A percentile compares a stretch with the other conserved stretches of the same genome.
These are phyloP conservation scores for Aptenodytes patagonicus DNA, from an alignment of 2,113 vertebrate species.

Conservation along the genomic window DNA sequence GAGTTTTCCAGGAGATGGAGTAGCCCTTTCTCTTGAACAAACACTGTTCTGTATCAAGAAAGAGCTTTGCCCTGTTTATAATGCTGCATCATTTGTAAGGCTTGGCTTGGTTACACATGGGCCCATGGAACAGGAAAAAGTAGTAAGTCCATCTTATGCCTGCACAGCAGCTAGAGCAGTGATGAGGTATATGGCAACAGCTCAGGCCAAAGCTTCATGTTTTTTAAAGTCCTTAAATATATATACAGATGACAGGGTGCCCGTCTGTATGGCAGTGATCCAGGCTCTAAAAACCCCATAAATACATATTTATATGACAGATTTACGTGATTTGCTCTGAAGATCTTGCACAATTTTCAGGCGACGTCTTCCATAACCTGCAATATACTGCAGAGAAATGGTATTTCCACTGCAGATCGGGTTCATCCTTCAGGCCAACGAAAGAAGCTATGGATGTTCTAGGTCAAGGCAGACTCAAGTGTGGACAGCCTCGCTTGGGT, in stretches of 20 bases:
- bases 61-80: neutral
- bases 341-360: neutral
- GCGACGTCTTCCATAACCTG: neutral
- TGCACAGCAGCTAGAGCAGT: neutral
- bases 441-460: neutral
- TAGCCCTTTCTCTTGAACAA: neutral
- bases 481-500: neutral
- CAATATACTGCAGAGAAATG: neutral
- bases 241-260: neutral
- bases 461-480: neutral
- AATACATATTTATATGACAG: slow-evolving; percentile 1
- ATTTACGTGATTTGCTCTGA: neutral
- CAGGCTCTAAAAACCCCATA: neutral
- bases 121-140: neutral
- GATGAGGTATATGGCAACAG: neutral
- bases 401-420: neutral
- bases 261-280: neutral
- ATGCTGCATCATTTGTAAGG: neutral
- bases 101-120: neutral
- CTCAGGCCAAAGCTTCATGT: neutral
- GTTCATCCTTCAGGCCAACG: neutral
- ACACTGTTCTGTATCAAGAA: neutral
- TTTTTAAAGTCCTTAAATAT: neutral
- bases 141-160: neutral
- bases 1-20: neutral